Conservation (phyloP, 2,113 vertebrate species). For the Stictonetta naevosa region DNA sequence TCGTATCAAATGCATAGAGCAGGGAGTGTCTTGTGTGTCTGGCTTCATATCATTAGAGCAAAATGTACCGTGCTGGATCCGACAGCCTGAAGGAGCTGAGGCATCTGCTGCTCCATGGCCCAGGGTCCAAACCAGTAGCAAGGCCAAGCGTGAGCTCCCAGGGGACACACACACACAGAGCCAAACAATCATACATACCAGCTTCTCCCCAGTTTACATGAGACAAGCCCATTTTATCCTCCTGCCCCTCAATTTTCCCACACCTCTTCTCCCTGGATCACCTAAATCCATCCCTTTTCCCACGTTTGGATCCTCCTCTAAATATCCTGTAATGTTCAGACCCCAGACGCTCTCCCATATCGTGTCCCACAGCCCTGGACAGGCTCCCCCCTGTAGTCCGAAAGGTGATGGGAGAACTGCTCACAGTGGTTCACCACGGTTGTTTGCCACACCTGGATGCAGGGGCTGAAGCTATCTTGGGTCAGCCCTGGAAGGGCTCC, state of each 20-base stretch:
- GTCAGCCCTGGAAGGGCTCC: not conserved
- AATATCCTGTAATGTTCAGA: not conserved
- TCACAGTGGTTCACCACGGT: rapidly evolving
- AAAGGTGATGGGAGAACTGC: not conserved
- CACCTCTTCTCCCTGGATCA: not conserved
- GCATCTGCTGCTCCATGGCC: not conserved
- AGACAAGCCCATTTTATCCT: not conserved
- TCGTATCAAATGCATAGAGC: not conserved
- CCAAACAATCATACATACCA: too few species aligned
- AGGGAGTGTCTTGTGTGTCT: not conserved
- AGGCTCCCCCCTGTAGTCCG: not conserved
- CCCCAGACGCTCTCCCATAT: not conserved
- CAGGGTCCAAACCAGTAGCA: not conserved
- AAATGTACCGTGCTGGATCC: not conserved
- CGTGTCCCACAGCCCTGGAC: not conserved
- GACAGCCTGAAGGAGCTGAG: not conserved
- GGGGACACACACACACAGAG: rapidly evolving
- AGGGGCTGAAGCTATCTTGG: not conserved
- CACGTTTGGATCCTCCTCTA: not conserved
- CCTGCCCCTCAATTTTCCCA: not conserved
- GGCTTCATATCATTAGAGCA: not conserved
- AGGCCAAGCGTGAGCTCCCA: not conserved
- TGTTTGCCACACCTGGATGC: not conserved
- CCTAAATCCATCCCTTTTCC: not conserved
- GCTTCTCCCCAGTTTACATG: not conserved